Evolutionary conservation across 2,797 vertebrate genomes (phyloP), one percentile per base, ranked within the genome.

Genomic region (Aldrovandia affinis): DNA sequence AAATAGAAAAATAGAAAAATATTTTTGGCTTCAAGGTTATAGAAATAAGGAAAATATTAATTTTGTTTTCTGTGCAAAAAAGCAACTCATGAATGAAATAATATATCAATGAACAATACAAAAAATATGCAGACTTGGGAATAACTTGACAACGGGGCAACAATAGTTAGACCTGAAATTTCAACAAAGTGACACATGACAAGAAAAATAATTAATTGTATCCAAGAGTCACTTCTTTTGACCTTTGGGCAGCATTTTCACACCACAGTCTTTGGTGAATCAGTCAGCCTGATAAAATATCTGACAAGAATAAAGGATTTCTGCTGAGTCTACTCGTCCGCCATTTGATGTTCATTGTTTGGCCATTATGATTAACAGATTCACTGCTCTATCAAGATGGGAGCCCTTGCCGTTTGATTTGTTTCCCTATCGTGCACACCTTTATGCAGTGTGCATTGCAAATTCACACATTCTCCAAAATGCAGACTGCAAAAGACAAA

Each of bases 161-260:
- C 92, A 90, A 90, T 90, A 92, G 93, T 92, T 90, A 93, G 88
- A 94, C 93, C 93, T 95, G 93, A 95, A 92, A 94, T 92, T 89
- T 91, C 5, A 42, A 39, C 18, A 20, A 95, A 93, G 93, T 93
- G 93, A 95, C 94, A 94, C 90, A 93, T 95, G 93, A 95, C 92
- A 94, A 92, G 93, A 94, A 90, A 93, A 94, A 95, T 93, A 93
- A 93, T 95, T 91, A 93, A 93, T n/a, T n/a, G n/a, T n/a, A n/a
- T n/a, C n/a, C n/a, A n/a, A n/a, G 93, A 93, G 94, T 95, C 93
- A 94, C 89, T 89, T 79, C n/a, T 3, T 85, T 88, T 90, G 92
- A 95, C 93, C 93, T 90, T 88, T 87, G 93, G 94, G 91, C 94
- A 94, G 89, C 89, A 91, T 91, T 94, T 94, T 94, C 93, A 93